These are phyloP conservation scores for Flabesymbios commensalis DNA, from an alignment of 2,888 invertebrate genomes.

Conservation along the genomic window DNA sequence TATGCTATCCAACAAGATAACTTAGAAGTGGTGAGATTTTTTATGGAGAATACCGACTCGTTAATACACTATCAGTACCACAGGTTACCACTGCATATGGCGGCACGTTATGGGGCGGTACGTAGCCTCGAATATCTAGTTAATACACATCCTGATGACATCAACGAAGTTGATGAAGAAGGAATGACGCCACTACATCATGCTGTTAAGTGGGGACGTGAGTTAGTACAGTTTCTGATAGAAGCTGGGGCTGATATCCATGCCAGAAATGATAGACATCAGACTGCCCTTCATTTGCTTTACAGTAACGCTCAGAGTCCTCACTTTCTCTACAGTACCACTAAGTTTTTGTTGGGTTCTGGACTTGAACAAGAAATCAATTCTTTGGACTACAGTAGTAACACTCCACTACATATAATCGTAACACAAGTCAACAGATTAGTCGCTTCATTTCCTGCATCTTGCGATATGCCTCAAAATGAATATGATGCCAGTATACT, in stretches of 20 bases:
- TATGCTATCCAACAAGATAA: conserved; percentile 55
- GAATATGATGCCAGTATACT: conserved; percentile 41
- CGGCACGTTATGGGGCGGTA: conserved; percentile 68
- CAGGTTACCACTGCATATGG: conserved; percentile 52
- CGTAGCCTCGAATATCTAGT: conserved; percentile 50
- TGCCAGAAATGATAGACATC: conserved; percentile 72
- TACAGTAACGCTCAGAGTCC: conserved; percentile 61
- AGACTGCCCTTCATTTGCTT: conserved; percentile 66
- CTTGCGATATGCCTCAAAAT: conserved; percentile 61
- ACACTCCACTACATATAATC: conserved; percentile 71
- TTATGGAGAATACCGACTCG: conserved; percentile 14
- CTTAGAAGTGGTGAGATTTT: conserved; percentile 41
- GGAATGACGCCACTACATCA: conserved; percentile 81
- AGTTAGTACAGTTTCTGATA: conserved; percentile 66
- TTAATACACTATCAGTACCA: conserved; percentile 14
- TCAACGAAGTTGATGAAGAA: conserved; percentile 63
- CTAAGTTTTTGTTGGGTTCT: conserved; percentile 72
- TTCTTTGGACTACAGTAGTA: conserved; percentile 73
- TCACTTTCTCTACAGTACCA: conserved; percentile 69
- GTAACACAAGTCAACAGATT: conserved; percentile 66
- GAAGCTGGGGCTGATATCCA: conserved; percentile 73
- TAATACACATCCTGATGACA: conserved; percentile 40
- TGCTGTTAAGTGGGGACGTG: conserved; percentile 73
- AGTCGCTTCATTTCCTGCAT: conserved; percentile 67
- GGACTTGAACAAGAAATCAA: conserved; percentile 74